Evolutionary conservation across 2,113 vertebrate genomes (phyloP), one percentile per base, ranked within the genome.

Genomic region (Vimba vimba): DNA sequence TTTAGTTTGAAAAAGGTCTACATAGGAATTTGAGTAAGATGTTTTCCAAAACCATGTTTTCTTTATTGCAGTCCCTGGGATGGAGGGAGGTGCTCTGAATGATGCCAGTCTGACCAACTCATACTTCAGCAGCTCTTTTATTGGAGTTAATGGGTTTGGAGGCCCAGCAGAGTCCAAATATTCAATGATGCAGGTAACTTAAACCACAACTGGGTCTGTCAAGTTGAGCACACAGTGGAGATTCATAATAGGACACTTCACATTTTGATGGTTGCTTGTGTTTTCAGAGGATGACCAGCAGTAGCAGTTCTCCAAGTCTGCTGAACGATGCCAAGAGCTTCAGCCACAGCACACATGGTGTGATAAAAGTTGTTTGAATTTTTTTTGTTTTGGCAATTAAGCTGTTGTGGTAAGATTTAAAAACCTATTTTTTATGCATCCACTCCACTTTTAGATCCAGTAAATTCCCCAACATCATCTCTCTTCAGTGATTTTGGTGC

Each of bases 61-160:
- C 15, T 79, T 21, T 6, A n/a, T 82, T 87, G 84, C 90, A 99
- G 98, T 99, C 95, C 95, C 98, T 0, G 98, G 97, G 83, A 96
- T 99, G 94, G 98, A 99, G 90, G 96, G 96, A 19, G 93, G 95
- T 86, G 94, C 94, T 84, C 94, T 99, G 94, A 95, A 94, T 81
- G 98, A 99, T 93, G 94, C 96, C 87, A 96, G 95, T 96, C 97
- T 99, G 75, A 97, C 98, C 90, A 99, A 99, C 94, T 99, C 98
- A 36, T 99, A 97, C 95, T 99, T 99, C 93, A 99, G 98, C 94
- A 98, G 97, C 96, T 99, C 97, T 93, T 99, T 99, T 94, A 97
- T 99, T 91, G 98, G 98, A 17, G 97, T 99, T 90, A 99, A 99
- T 93, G 98, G 98, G 88, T 99, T 99, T 95, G 98, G 98, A 95